Evolutionary conservation across 2,113 vertebrate species (phyloP), one percentile per base, ranked within the genome.

Genomic region (Odobenus rosmarus): DNA sequence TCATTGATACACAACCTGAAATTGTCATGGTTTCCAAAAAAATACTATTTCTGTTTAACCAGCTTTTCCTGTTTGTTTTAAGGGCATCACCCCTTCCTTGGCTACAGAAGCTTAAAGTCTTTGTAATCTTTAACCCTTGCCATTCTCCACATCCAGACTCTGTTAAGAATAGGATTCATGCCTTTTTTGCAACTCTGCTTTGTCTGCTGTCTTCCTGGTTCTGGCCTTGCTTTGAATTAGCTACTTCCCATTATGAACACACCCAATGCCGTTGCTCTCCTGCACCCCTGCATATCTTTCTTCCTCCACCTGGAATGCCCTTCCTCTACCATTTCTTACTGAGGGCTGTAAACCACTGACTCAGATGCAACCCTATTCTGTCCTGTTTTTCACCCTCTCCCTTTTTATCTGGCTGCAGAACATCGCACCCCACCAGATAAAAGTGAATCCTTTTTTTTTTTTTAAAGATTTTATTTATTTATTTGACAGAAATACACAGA

Each of bases 11-110:
- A 16, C n/a, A 85, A 81, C 57, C 28, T 49, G 10, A 57, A 46
- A 81, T 90, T 36, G 51, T 72, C 61, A 64, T 28, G 6, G 62
- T 90, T 95, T 97, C 26, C 2, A 28, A 49, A 77, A 33, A 90
- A 90, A 24, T n/a, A 61, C n/a, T 77, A n/a, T 33, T 84, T 97
- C 77, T n/a, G 19, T 83, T 92, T 86, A n/a, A 42, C 13, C 36
- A n/a, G 7, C 31, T 71, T 84, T 95, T 92, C 46, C 62, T 64
- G 1, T 64, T 95, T 55, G 23, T 85, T 59, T 84, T 64, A 69
- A 94, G 46, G 36, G 3, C 1, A 18, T 87, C 13, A 26, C 1
- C 28, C 64, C 19, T 7, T 72, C 71, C 19, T 67, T 39, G 84
- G 18, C n/a, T 82, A 3, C 36, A 21, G 72, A 85, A 49, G 21